phyloP scores from a whole-genome alignment of 2,113 vertebrate species.

The Buteo buteo region DNA sequence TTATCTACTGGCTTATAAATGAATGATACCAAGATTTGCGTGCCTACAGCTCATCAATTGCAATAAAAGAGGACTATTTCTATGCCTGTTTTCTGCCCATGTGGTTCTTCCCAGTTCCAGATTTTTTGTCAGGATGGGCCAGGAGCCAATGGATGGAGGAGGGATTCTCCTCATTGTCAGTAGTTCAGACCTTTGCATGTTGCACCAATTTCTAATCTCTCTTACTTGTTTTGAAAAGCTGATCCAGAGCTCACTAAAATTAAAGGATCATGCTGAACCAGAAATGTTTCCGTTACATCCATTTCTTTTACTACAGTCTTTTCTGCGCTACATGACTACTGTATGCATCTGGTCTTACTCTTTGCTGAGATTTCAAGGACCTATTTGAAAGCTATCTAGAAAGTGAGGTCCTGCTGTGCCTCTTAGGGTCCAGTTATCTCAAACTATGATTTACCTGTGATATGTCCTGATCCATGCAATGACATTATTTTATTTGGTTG shows the following conservation, averaged over 20 bases:
- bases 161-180: not conserved
- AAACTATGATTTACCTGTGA: not conserved
- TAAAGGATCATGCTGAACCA: not conserved
- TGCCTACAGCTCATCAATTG: not conserved
- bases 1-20: not conserved
- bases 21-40: not conserved
- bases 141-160: not conserved
- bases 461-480: not conserved
- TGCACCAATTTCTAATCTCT: not conserved
- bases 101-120: not conserved
- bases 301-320: not conserved
- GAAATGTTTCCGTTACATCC: rapidly evolving
- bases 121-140: not conserved
- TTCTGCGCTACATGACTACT: not conserved
- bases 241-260: not conserved
- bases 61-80: not conserved
- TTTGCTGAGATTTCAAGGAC: not conserved
- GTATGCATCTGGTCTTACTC: not conserved
- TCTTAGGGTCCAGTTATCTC: not conserved
- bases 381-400: not conserved
- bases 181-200: not conserved
- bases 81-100: not conserved
- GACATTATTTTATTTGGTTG: not conserved
- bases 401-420: not conserved
- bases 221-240: not conserved